A percentile compares a stretch with the other conserved stretches of the same genome.
Evolutionary conservation across 2,888 invertebrate species (phyloP).

Genomic region (Yponomeuta evonymella): DNA sequence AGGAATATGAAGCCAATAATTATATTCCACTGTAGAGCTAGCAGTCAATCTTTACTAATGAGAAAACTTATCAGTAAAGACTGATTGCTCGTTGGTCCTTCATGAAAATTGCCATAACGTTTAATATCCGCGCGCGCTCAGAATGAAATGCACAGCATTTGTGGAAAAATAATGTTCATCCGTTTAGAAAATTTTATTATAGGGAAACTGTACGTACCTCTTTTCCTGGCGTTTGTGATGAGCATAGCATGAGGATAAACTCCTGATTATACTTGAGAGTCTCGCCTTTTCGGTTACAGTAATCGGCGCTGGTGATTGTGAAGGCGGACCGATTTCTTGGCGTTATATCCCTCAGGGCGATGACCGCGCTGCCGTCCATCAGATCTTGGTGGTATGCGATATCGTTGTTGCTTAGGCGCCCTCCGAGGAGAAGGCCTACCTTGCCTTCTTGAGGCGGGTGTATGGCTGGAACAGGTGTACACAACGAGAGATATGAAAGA

Average conservation of each 20-base stretch:
- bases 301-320: constrained; percentile 58
- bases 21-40: too few relatives aligned
- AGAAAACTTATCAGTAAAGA: too few relatives aligned
- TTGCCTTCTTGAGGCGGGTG: constrained; percentile 49
- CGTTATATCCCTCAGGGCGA: constrained; percentile 33
- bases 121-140: too few relatives aligned
- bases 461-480: constrained; percentile 33
- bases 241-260: constrained; percentile 53
- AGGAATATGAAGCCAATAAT: too few relatives aligned
- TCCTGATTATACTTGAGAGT: constrained; percentile 61
- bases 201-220: neutral
- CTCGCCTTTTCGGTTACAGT: constrained; percentile 57
- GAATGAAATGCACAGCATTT: too few relatives aligned
- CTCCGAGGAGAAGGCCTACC: constrained; percentile 53
- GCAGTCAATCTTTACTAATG: too few relatives aligned
- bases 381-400: constrained; percentile 58
- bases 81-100: neutral
- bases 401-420: constrained; percentile 54
- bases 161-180: too few relatives aligned
- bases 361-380: constrained; percentile 53
- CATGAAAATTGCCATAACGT: too few relatives aligned
- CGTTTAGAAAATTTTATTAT: too few relatives aligned
- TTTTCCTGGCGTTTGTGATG: constrained; percentile 48
- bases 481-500: neutral
- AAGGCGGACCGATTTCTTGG: constrained; percentile 50